Evolutionary conservation across 2,113 vertebrate species (phyloP).

Genomic region (Myiozetetes cayanensis): DNA sequence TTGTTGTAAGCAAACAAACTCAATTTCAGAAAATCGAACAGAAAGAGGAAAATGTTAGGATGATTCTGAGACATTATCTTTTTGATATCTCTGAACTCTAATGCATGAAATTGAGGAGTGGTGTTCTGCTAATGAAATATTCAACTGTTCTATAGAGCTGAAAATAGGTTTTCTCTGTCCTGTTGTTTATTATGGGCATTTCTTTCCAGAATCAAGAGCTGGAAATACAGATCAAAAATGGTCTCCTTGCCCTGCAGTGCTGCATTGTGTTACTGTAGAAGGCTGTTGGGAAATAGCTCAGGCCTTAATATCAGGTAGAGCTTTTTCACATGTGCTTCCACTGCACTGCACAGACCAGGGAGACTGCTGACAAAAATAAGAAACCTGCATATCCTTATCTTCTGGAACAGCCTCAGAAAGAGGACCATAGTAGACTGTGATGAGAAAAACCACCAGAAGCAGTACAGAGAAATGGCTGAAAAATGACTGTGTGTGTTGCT

Average conservation of each 20-base stretch:
- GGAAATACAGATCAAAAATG: neutral
- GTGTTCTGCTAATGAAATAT: neutral
- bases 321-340: neutral
- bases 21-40: neutral
- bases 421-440: neutral
- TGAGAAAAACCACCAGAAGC: neutral
- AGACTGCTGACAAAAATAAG: neutral
- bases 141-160: neutral
- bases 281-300: neutral
- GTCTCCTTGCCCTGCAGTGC: neutral
- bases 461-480: neutral
- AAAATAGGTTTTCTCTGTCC: neutral
- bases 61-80: neutral
- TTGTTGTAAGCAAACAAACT: neutral
- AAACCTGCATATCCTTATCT: neutral
- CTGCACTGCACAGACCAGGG: neutral
- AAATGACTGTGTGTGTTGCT: neutral
- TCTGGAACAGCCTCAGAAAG: neutral
- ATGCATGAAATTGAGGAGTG: neutral
- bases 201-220: neutral
- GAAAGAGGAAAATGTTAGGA: neutral
- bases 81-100: neutral
- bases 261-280: neutral
- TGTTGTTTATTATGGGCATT: neutral
- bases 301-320: neutral